Evolutionary conservation across 2,797 vertebrate species (phyloP).

Genomic region (Dromococcyx pavoninus): DNA sequence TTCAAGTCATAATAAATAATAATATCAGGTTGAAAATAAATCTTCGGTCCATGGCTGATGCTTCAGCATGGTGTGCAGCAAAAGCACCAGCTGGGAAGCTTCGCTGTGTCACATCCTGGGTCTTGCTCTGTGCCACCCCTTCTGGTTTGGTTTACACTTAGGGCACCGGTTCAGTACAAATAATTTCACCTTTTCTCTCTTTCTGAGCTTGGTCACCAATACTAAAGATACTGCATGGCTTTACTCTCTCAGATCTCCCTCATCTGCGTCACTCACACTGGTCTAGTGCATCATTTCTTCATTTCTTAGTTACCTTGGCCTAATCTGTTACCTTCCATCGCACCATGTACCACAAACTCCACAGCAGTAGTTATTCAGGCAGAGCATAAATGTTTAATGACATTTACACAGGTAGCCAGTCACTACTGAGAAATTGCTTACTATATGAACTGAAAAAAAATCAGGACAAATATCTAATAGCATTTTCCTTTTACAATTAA

Average conservation of each 20-base stretch:
- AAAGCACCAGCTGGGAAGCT: not conserved
- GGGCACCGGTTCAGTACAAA: not conserved
- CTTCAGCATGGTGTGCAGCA: not conserved
- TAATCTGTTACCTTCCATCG: not conserved
- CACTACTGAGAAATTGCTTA: not conserved
- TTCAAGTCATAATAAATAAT: constrained; percentile 30
- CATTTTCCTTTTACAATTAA: not conserved
- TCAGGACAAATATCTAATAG: not conserved
- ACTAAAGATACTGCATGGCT: not conserved
- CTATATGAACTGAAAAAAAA: not conserved
- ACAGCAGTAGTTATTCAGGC: not conserved
- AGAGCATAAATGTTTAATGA: not conserved
- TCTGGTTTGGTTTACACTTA: not conserved
- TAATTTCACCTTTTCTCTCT: not conserved
- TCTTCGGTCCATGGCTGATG: not conserved
- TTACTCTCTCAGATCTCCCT: not conserved
- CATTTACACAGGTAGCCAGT: not conserved
- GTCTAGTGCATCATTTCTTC: not conserved
- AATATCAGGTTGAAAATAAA: constrained; percentile 16
- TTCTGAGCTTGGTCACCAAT: not conserved
- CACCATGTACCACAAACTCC: not conserved
- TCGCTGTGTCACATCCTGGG: not conserved
- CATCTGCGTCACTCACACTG: not conserved
- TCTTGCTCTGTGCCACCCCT: not conserved
- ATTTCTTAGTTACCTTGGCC: not conserved